These are phyloP conservation scores for Pheosia gnoma DNA, from an alignment of 2,888 invertebrate genomes.

Conservation along the genomic window DNA sequence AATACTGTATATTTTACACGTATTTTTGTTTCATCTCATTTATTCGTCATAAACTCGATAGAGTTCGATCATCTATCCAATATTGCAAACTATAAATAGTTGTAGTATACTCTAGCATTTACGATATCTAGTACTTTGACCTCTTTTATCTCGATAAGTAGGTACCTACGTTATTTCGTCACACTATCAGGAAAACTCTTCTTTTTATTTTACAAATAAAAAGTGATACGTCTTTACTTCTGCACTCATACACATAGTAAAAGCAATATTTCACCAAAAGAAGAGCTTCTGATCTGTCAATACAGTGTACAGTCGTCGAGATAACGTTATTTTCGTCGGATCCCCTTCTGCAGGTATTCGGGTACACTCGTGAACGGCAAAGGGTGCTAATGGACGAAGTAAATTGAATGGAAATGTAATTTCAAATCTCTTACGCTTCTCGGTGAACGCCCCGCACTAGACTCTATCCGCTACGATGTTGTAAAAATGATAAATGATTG, in stretches of 20 bases:
- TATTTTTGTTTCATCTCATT: too few species aligned
- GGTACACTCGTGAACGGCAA: slow-evolving; percentile 30
- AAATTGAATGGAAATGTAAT: slow-evolving; percentile 62
- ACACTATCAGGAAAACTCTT: too few species aligned
- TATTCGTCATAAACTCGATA: too few species aligned
- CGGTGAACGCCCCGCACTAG: slow-evolving; percentile 14
- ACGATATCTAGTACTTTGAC: too few species aligned
- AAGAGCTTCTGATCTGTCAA: slow-evolving; percentile 11
- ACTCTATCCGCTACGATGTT: background rate
- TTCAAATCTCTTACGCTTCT: slow-evolving; percentile 45
- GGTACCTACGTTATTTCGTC: too few species aligned
- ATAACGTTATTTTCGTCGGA: slow-evolving; percentile 32
- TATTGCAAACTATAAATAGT: too few species aligned
- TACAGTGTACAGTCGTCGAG: slow-evolving; percentile 15
- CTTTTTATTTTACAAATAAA: too few species aligned
- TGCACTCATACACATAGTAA: slow-evolving; percentile 19
- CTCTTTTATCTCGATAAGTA: too few species aligned
- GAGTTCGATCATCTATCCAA: too few species aligned
- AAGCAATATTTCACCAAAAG: slow-evolving; percentile 15
- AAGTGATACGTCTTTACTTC: too few species aligned
- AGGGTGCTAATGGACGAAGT: slow-evolving; percentile 54
- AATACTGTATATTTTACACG: too few species aligned
- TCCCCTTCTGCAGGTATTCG: slow-evolving; percentile 20
- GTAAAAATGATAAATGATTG: background rate
- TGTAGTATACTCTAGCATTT: too few species aligned